Conservation (phyloP, 2,888 invertebrate genomes). For the Campoplex capitator region DNA sequence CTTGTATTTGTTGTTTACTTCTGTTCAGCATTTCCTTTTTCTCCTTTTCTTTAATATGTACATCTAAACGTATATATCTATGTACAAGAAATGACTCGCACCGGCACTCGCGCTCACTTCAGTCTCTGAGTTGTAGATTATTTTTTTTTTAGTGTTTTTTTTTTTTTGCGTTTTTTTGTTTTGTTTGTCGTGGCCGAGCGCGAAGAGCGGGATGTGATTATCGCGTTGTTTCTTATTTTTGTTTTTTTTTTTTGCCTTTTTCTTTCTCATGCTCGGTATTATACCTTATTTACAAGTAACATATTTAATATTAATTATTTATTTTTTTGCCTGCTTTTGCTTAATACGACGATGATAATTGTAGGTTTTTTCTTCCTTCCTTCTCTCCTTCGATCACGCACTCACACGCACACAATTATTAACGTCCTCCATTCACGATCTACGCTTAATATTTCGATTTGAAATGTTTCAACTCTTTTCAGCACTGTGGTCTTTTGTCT, state of each 20-base stretch:
- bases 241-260: constrained; percentile 32
- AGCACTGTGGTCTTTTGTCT: constrained; percentile 70
- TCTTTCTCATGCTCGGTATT: constrained; percentile 75
- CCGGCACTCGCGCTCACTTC: constrained; percentile 80
- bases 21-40: constrained; percentile 50
- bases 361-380: constrained; percentile 72
- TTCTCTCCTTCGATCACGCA: constrained; percentile 25
- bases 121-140: constrained; percentile 76
- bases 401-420: constrained; percentile 27
- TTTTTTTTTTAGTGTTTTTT: constrained; percentile 26
- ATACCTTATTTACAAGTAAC: constrained; percentile 83
- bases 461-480: constrained; percentile 65
- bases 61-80: constrained; percentile 82
- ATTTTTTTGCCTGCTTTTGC: constrained; percentile 72
- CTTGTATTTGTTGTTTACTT: constrained; percentile 68
- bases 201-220: constrained; percentile 75
- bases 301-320: constrained; percentile 66
- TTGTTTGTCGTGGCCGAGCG: constrained; percentile 71
- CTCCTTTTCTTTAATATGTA: constrained; percentile 78
- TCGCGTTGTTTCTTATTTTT: constrained; percentile 64
- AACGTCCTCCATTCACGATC: constrained; percentile 23
- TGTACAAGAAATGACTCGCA: constrained; percentile 84
- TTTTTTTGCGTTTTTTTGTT: constrained; percentile 21
- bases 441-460: constrained; percentile 53
- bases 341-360: constrained; percentile 79